Evolutionary conservation across 2,797 vertebrate genomes (phyloP).

Genomic region (Melopsittacus undulatus): DNA sequence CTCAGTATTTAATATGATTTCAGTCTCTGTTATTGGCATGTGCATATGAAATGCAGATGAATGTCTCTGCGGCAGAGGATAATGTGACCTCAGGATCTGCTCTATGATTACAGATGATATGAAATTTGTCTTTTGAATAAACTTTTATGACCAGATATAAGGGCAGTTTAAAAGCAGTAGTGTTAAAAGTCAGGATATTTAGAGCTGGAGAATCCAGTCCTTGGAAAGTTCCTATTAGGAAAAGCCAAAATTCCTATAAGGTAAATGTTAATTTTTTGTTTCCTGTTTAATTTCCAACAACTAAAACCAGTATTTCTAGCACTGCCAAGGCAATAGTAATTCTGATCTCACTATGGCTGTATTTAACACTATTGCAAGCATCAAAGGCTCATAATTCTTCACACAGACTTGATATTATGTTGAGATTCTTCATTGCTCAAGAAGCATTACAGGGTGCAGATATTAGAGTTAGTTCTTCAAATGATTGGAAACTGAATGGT

Average conservation of each 20-base stretch:
- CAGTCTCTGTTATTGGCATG: conserved; percentile 16
- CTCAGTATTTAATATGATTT: not conserved
- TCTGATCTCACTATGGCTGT: not conserved
- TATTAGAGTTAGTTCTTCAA: not conserved
- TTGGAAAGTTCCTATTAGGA: not conserved
- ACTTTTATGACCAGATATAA: not conserved
- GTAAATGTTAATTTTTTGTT: not conserved
- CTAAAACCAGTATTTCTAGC: not conserved
- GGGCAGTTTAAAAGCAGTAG: not conserved
- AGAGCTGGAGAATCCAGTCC: not conserved
- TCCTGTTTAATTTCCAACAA: not conserved
- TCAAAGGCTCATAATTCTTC: not conserved
- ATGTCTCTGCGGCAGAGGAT: not conserved
- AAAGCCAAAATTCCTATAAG: not conserved
- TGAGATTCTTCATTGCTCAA: not conserved
- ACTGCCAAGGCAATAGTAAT: not conserved
- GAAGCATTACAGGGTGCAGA: not conserved
- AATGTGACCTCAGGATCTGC: conserved; percentile 20
- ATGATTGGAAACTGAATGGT: not conserved
- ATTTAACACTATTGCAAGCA: not conserved
- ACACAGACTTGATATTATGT: not conserved
- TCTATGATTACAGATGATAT: not conserved
- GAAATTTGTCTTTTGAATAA: conserved; percentile 38
- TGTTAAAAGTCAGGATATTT: not conserved
- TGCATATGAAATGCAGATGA: conserved; percentile 2